phyloP scores from a whole-genome alignment of 2,888 invertebrate species.

The Marasmarcha lunaedactyla region DNA sequence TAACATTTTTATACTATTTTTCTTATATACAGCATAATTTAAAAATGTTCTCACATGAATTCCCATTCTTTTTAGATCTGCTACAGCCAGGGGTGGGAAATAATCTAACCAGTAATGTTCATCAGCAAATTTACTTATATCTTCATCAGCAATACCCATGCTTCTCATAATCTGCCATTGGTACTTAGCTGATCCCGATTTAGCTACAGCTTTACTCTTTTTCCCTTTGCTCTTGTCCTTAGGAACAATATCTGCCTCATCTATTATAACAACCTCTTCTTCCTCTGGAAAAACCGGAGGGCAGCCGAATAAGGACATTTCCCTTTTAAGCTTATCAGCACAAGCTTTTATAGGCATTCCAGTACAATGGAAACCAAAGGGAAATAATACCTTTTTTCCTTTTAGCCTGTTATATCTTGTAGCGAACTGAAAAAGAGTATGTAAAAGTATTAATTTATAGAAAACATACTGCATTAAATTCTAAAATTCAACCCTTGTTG shows the following conservation, averaged over 20 bases:
- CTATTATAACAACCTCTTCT: conserved; percentile 53
- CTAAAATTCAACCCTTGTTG: neutral
- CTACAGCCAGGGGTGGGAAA: conserved; percentile 91
- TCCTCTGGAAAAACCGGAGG: conserved; percentile 90
- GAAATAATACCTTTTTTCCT: conserved; percentile 92
- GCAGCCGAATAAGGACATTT: conserved; percentile 91
- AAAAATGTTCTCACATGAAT: conserved; percentile 76
- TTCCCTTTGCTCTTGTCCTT: conserved; percentile 84
- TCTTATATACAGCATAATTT: neutral
- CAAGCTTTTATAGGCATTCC: conserved; percentile 99
- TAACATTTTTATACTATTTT: neutral
- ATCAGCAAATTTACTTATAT: conserved; percentile 93
- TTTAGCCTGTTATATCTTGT: conserved; percentile 91
- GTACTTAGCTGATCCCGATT: conserved; percentile 88
- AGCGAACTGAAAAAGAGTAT: conserved; percentile 77
- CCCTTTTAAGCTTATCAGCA: conserved; percentile 95
- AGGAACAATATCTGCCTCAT: conserved; percentile 69
- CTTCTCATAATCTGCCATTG: conserved; percentile 99
- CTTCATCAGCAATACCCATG: conserved; percentile 89
- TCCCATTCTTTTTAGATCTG: conserved; percentile 91
- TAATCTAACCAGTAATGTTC: conserved; percentile 95
- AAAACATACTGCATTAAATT: conserved; percentile 3
- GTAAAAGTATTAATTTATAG: conserved; percentile 4
- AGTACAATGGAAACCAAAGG: conserved; percentile 98
- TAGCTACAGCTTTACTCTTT: conserved; percentile 95